Evolutionary conservation across 2,113 vertebrate species (phyloP).

Genomic region (Plectropomus leopardus): DNA sequence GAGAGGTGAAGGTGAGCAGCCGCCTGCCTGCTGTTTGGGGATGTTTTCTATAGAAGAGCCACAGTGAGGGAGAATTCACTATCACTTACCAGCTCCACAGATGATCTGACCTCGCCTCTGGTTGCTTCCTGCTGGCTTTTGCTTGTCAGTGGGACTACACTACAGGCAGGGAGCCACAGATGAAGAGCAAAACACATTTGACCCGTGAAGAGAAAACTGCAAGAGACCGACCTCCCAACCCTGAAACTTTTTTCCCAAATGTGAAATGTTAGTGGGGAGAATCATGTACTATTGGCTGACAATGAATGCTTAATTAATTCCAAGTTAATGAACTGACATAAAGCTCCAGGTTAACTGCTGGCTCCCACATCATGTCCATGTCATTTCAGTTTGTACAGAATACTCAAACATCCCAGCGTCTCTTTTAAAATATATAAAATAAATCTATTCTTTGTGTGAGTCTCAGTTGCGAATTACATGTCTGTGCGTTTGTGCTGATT

Average conservation of each 20-base stretch:
- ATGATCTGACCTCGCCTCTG: conserved; percentile 47
- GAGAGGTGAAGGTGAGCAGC: conserved; percentile 35
- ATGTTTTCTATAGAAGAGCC: conserved; percentile 29
- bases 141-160: conserved; percentile 30
- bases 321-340: background rate
- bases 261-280: background rate
- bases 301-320: conserved; percentile 5
- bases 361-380: no score
- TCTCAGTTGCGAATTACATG: no score
- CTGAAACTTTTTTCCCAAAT: background rate
- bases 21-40: conserved; percentile 33
- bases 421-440: no score
- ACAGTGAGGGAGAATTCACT: conserved; percentile 20
- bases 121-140: conserved; percentile 38
- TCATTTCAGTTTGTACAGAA: no score
- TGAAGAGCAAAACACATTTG: conserved; percentile 37
- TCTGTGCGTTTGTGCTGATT: no score
- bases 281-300: background rate
- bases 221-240: background rate
- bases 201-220: conserved; percentile 34
- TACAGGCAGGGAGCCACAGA: conserved; percentile 28
- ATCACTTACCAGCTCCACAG: conserved; percentile 40
- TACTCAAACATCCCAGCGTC: no score
- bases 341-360: background rate
- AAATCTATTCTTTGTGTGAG: no score